Conservation (phyloP, 2,113 vertebrate species). For the Leptobrachium ailaonicum region DNA sequence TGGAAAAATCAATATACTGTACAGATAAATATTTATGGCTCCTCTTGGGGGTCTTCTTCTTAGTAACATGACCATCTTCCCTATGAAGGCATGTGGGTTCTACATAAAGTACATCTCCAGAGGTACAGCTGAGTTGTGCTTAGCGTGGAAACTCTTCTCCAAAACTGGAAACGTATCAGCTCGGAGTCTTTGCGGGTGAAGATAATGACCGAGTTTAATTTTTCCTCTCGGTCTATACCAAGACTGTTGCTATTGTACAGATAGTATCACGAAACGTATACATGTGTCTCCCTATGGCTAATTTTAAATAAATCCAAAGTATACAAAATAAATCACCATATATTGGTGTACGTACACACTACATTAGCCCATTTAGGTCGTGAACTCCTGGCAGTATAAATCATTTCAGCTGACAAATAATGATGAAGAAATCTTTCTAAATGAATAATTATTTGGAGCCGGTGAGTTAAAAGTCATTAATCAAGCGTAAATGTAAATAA, state of each 20-base stretch:
- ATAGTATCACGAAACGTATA: background rate
- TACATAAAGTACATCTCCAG: too few species aligned
- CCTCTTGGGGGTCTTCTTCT: too few species aligned
- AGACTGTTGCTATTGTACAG: background rate
- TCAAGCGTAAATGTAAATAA: slow-evolving; percentile 43
- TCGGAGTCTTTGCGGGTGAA: too few species aligned
- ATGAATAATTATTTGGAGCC: slow-evolving; percentile 38
- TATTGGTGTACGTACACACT: slow-evolving; percentile 33
- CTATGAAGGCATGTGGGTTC: too few species aligned
- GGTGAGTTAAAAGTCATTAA: slow-evolving; percentile 43
- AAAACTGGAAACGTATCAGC: too few species aligned
- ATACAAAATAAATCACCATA: slow-evolving; percentile 32
- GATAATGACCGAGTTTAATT: too few species aligned
- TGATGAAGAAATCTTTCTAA: slow-evolving; percentile 42
- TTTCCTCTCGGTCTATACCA: too few species aligned
- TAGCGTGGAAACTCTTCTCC: too few species aligned
- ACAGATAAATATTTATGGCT: too few species aligned
- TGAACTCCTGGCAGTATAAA: slow-evolving; percentile 34
- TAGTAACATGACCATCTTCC: too few species aligned
- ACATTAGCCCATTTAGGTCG: slow-evolving; percentile 44
- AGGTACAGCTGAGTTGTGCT: too few species aligned
- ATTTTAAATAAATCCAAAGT: slow-evolving; percentile 20
- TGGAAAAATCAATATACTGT: too few species aligned
- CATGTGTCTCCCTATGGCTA: background rate
- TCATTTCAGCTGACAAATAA: slow-evolving; percentile 45